These are phyloP conservation scores for Cenopis cana DNA, from an alignment of 2,888 invertebrate genomes.

Conservation along the genomic window DNA sequence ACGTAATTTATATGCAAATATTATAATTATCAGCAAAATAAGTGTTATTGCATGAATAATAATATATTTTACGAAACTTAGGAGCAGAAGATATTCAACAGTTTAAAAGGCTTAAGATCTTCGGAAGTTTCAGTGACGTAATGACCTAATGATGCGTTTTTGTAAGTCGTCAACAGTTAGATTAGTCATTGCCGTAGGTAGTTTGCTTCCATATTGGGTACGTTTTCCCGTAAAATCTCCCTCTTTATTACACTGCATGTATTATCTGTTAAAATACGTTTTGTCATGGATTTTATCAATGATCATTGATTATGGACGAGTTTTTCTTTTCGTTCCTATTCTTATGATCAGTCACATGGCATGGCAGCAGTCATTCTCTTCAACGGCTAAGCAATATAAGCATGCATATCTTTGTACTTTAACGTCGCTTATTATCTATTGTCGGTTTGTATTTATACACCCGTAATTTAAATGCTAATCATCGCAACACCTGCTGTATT, in stretches of 20 bases:
- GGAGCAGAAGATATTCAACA: too few species aligned
- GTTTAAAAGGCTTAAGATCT: too few species aligned
- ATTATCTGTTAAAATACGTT: background rate
- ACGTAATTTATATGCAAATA: too few species aligned
- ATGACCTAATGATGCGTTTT: too few species aligned
- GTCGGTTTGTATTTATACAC: constrained; percentile 32
- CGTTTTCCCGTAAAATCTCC: background rate
- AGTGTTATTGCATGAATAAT: too few species aligned
- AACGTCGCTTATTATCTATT: constrained; percentile 10
- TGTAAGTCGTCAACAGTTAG: too few species aligned
- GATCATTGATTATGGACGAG: too few species aligned
- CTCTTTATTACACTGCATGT: background rate
- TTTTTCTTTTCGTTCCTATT: background rate
- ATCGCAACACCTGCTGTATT: constrained; percentile 56
- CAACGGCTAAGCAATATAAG: background rate
- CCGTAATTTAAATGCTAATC: constrained; percentile 47
- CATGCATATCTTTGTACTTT: background rate
- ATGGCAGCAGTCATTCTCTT: background rate
- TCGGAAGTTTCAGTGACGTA: too few species aligned
- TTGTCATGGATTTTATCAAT: background rate
- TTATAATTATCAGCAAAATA: too few species aligned
- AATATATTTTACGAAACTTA: too few species aligned
- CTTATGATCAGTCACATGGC: background rate
- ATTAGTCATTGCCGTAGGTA: too few species aligned
- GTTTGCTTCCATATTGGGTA: background rate